Conservation (phyloP, 1,140 invertebrate genomes). For the Megalopta genalis region DNA sequence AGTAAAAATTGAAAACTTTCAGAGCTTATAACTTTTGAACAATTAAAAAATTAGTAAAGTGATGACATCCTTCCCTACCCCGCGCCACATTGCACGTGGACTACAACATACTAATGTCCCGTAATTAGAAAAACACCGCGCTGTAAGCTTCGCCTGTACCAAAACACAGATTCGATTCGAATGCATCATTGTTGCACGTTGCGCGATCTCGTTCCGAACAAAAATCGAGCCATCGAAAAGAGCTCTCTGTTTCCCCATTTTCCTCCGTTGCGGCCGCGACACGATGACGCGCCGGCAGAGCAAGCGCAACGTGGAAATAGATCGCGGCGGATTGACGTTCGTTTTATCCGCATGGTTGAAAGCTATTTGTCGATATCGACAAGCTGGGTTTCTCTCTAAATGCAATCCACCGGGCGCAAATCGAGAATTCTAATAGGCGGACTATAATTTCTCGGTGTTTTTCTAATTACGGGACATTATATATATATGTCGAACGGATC, state of each 20-base stretch:
- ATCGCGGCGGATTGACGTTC: conserved; percentile 60
- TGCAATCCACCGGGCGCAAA: conserved; percentile 51
- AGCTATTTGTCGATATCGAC: conserved; percentile 55
- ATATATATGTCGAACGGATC: too few relatives aligned
- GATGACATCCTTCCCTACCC: too few relatives aligned
- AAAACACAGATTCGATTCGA: background rate
- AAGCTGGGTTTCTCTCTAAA: conserved; percentile 39
- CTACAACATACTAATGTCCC: too few relatives aligned
- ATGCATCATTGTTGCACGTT: conserved; percentile 8
- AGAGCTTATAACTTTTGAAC: too few relatives aligned
- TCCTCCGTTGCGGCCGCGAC: background rate
- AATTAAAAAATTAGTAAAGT: too few relatives aligned
- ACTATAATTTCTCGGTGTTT: conserved; percentile 56
- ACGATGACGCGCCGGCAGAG: background rate
- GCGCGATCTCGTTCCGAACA: conserved; percentile 24
- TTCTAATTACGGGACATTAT: too few relatives aligned
- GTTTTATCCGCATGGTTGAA: conserved; percentile 53
- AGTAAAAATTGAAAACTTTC: too few relatives aligned
- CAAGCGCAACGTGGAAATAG: conserved; percentile 34
- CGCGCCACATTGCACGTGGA: too few relatives aligned
- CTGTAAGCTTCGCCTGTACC: background rate
- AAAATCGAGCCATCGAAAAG: conserved; percentile 43
- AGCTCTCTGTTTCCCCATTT: conserved; percentile 38
- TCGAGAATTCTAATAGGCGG: conserved; percentile 52
- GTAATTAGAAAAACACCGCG: too few relatives aligned